phyloP scores from a whole-genome alignment of 2,113 vertebrate species.

The Glaucomys volans region DNA sequence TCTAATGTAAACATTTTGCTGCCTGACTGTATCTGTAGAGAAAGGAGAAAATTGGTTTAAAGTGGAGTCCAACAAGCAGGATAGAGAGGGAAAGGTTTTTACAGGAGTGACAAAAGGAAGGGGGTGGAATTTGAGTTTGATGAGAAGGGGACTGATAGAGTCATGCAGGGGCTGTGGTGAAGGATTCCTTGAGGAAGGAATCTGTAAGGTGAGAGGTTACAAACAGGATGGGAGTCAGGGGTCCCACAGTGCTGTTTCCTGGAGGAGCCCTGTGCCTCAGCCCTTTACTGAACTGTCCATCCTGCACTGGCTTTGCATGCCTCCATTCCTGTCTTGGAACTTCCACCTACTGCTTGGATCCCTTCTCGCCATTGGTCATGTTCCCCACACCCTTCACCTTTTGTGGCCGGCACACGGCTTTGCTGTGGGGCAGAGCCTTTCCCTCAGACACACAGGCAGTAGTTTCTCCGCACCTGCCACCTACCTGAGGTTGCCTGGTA shows the following conservation, averaged over 20 bases:
- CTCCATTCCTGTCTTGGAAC: not conserved
- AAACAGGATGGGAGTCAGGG: not conserved
- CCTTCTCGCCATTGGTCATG: not conserved
- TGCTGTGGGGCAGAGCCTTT: not conserved
- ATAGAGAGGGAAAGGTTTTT: not conserved
- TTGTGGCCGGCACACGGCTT: not conserved
- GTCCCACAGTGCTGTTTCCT: not conserved
- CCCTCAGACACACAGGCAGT: not conserved
- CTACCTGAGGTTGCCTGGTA: not conserved
- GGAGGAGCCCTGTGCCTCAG: not conserved
- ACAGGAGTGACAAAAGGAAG: not conserved
- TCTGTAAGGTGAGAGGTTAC: not conserved
- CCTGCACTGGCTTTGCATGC: not conserved
- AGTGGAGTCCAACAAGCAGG: not conserved
- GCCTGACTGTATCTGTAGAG: not conserved
- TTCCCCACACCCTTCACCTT: not conserved
- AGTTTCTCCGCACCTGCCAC: not conserved
- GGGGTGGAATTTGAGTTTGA: not conserved
- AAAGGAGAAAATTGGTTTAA: not conserved
- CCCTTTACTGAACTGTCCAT: not conserved
- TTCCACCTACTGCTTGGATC: not conserved
- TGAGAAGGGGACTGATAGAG: not conserved
- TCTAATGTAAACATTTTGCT: not conserved
- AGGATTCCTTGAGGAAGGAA: not conserved
- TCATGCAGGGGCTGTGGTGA: not conserved